phyloP scores from a whole-genome alignment of 1,140 invertebrate species.

The Delia radicum region DNA sequence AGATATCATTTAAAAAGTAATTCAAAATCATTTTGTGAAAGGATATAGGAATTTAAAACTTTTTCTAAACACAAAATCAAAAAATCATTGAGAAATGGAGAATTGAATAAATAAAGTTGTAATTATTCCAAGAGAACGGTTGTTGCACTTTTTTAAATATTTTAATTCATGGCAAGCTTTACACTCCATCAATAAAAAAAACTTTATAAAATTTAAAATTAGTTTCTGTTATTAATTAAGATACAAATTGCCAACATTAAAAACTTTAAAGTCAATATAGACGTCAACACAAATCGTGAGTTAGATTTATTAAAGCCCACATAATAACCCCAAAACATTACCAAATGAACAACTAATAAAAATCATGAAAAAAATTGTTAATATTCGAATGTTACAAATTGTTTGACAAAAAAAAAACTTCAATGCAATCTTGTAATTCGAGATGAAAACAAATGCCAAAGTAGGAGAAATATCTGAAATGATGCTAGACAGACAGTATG shows the following conservation, averaged over 20 bases:
- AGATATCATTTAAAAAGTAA: too few species aligned
- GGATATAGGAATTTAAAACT: too few species aligned
- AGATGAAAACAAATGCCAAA: too few species aligned
- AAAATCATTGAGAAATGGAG: too few species aligned
- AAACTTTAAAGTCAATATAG: slow-evolving; percentile 5
- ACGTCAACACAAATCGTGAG: slow-evolving; percentile 21
- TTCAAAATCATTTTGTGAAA: too few species aligned
- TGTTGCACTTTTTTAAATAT: too few species aligned
- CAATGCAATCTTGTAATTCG: neutral
- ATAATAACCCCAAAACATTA: neutral
- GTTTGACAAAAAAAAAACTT: neutral
- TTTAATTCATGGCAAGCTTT: too few species aligned
- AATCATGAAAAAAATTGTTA: neutral
- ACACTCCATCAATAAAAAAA: neutral
- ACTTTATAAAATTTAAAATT: neutral
- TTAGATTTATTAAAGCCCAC: slow-evolving; percentile 13
- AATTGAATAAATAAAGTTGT: too few species aligned
- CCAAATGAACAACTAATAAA: neutral
- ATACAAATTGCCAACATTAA: neutral
- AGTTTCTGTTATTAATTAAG: slow-evolving; percentile 12
- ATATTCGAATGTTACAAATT: neutral
- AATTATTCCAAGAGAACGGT: too few species aligned
- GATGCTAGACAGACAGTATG: neutral
- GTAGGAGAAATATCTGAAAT: neutral
- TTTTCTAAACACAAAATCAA: too few species aligned